These are phyloP conservation scores for Zaprionus gabonicus DNA, from an alignment of 1,140 invertebrate genomes.

Conservation along the genomic window DNA sequence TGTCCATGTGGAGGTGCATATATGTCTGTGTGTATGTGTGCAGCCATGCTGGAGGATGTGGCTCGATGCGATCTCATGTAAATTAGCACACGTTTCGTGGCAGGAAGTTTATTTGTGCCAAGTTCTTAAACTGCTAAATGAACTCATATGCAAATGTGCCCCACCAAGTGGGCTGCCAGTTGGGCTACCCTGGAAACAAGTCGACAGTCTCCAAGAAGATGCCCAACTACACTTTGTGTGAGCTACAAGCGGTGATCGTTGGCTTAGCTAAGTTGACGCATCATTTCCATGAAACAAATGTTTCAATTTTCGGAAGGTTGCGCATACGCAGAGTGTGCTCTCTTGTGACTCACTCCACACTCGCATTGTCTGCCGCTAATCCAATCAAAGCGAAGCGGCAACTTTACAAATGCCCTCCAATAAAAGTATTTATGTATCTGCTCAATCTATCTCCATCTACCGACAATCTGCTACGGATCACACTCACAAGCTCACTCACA, in stretches of 20 bases:
- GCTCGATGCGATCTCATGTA: slow-evolving; percentile 78
- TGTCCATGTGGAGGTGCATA: slow-evolving; percentile 58
- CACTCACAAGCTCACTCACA: slow-evolving; percentile 41
- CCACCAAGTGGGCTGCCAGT: slow-evolving; percentile 74
- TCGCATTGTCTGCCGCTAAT: slow-evolving; percentile 38
- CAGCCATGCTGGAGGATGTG: slow-evolving; percentile 44
- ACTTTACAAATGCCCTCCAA: slow-evolving; percentile 41
- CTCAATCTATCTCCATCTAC: neutral
- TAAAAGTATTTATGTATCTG: slow-evolving; percentile 16
- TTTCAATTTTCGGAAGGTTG: slow-evolving; percentile 49
- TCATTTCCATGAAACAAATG: slow-evolving; percentile 38
- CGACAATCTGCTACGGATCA: slow-evolving; percentile 45
- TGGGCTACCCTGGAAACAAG: slow-evolving; percentile 10
- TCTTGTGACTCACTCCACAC: slow-evolving; percentile 44
- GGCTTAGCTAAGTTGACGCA: slow-evolving; percentile 33
- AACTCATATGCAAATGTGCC: slow-evolving; percentile 78
- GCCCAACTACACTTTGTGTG: neutral
- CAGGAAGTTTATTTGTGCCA: slow-evolving; percentile 65
- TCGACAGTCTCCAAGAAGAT: slow-evolving; percentile 20
- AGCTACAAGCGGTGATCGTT: slow-evolving; percentile 1
- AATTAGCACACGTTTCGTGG: slow-evolving; percentile 80
- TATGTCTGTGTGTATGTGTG: slow-evolving; percentile 29
- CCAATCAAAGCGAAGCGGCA: slow-evolving; percentile 59
- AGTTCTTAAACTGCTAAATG: slow-evolving; percentile 77
- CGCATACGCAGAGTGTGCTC: slow-evolving; percentile 56